Evolutionary conservation across 2,888 invertebrate genomes (phyloP), one percentile per base, ranked within the genome.

Genomic region (Heliconius ethilla): DNA sequence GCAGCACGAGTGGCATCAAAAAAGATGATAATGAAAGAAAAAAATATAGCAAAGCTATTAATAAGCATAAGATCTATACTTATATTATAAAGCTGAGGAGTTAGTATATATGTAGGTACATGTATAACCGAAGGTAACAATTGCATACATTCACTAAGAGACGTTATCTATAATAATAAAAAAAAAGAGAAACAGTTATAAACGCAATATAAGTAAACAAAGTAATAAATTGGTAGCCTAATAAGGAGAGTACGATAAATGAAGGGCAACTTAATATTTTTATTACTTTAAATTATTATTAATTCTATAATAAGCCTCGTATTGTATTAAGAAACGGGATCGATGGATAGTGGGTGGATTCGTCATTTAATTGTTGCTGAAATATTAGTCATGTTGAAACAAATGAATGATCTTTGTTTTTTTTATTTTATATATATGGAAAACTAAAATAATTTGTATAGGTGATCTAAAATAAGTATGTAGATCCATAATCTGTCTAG

Each of bases 161-260:
- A 37, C n/a, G 66, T 33, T 10, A 22, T 67, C 67, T 67, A 37
- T 25, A 73, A 62, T 33, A 33, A 33, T 33, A 33, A 33, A 63
- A 9, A 73, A 9, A 62, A 59, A 33, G 15, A 62, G 73, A 62
- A 74, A 74, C 73, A 25, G 6, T 37, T 70, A 27, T 27, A 11
- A 33, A 72, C 33, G 33, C n/a, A 72, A 72, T 27, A 63, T 63
- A 70, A n/a, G 55, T 63, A 70, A 78, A 78, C 70, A 78, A 75
- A 78, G 69, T n/a, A 78, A 78, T 75, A 75, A 78, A 78, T 70
- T 65, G 70, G 65, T 27, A 65, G 15, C 70, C 75, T 78, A 70
- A 75, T 65, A 78, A 65, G 75, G 75, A 69, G 45, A 59, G 59
- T 65, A 65, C 33, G 65, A 65, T 55, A 67, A 72, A 77, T 40